Conservation (phyloP, 2,113 vertebrate genomes). For the Gymnogyps californianus region DNA sequence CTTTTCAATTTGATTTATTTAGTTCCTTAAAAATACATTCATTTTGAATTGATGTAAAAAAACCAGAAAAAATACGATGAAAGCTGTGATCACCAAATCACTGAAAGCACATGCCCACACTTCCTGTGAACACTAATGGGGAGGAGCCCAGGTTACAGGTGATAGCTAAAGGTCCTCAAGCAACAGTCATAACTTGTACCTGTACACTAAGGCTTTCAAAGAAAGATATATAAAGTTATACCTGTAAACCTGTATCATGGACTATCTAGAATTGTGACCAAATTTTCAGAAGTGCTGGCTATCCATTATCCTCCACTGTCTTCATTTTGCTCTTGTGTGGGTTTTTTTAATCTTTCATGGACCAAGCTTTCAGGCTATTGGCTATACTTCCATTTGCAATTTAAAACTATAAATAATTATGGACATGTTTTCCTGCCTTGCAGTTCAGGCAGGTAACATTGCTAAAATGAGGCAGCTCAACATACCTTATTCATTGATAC, state of each 20-base stretch:
- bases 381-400: background rate
- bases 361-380: background rate
- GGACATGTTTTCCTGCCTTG: rapidly evolving
- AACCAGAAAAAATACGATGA: background rate
- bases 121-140: background rate
- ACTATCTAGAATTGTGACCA: background rate
- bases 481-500: background rate
- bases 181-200: background rate
- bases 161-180: background rate
- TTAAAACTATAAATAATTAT: background rate
- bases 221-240: background rate
- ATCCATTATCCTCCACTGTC: background rate
- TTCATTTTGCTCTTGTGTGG: background rate
- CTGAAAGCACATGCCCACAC: background rate
- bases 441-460: background rate
- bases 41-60: background rate
- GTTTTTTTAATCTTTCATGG: background rate
- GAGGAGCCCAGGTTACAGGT: background rate
- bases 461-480: background rate
- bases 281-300: background rate
- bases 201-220: background rate
- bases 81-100: background rate
- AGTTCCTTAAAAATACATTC: background rate
- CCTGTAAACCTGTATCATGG: background rate
- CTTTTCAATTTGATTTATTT: background rate